Evolutionary conservation across 2,888 invertebrate species (phyloP).

Genomic region (Melinaea menophilus): DNA sequence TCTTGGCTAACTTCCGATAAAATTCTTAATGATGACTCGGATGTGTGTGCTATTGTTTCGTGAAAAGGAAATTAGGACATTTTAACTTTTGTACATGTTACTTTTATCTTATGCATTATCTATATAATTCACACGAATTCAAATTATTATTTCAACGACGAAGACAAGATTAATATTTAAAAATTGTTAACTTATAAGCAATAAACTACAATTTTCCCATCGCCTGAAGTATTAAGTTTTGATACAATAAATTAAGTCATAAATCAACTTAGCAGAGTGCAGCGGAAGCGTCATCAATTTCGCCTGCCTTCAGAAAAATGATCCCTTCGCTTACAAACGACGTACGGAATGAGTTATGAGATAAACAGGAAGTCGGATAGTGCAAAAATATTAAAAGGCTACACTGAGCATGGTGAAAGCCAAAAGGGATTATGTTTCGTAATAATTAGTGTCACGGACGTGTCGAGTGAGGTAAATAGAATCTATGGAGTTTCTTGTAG

Average conservation of each 20-base stretch:
- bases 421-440: not conserved
- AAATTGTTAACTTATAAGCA: too few relatives aligned
- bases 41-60: not conserved
- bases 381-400: conserved; percentile 15
- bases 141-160: too few relatives aligned
- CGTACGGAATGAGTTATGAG: conserved; percentile 1
- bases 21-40: conserved; percentile 3
- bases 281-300: conserved; percentile 29
- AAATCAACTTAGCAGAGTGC: conserved; percentile 28
- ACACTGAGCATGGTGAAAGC: not conserved
- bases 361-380: not conserved
- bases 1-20: conserved; percentile 2
- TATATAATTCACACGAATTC: too few relatives aligned
- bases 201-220: not conserved
- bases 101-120: too few relatives aligned
- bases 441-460: not conserved
- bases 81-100: too few relatives aligned
- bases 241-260: conserved; percentile 15
- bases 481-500: too few relatives aligned
- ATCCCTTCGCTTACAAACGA: conserved; percentile 15
- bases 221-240: conserved; percentile 3
- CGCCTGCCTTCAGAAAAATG: conserved; percentile 32
- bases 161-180: too few relatives aligned
- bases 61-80: not conserved
- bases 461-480: too few relatives aligned